Evolutionary conservation across 2,113 vertebrate species (phyloP), one percentile per base, ranked within the genome.

Genomic region (Psophia crepitans): DNA sequence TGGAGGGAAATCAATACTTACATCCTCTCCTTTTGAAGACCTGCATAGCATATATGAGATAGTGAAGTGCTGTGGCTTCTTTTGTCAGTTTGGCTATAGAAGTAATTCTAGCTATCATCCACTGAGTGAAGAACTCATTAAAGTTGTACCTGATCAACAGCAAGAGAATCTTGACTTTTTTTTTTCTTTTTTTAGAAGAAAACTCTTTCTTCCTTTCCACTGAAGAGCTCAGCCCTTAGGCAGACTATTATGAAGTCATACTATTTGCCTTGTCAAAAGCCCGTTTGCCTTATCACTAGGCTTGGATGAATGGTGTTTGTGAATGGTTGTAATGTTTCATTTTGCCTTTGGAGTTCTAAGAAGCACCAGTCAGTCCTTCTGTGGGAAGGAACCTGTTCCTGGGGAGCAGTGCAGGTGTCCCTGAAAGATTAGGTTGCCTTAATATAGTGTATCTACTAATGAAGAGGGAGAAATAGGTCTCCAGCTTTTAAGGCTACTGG

Each of bases 181-280:
- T 43, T 53, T 51, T 14, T 53, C 16, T 28, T 28, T 92, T 41
- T 66, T 20, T 14, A 41, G 44, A 26, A 63, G 46, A 87, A 53
- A 66, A 20, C 23, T 41, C 24, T 54, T 7, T 56, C 23, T 51
- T 73, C 14, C 24, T 56, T 70, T 75, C 44, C 35, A 5, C 14
- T 15, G 33, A 60, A 65, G 56, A 74, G 22, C 18, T 12, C 18
- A 54, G 27, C 32, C 27, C n/a, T 56, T 57, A 49, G 21, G 24
- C 21, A 76, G 33, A 32, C 13, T 27, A 20, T 49, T 35, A 30
- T 0, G 2, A 53, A 84, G 54, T 54, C 7, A 1, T 21, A 7
- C 9, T 5, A 28, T 53, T 53, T 28, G 51, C 51, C 51, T 53
- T 53, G 51, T 53, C 51, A 53, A 14, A 53, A 53, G 8, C 16